Base-by-base conservation (phyloP, 2,888 invertebrate genomes). In the Aplocera efformata region DNA sequence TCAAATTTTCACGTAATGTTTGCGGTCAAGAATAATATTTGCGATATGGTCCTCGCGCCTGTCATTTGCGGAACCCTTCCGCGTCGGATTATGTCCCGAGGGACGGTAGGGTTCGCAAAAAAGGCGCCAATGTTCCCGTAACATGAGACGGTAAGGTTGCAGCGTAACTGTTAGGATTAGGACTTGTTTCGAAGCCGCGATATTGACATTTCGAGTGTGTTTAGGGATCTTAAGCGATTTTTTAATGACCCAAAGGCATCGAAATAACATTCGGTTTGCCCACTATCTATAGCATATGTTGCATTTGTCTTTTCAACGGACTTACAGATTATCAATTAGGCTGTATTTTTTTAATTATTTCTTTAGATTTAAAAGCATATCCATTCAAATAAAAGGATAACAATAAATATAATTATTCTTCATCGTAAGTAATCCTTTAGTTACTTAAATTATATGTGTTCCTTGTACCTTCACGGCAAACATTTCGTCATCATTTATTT, bases 21-120 rank as follows among this genome's bases (percentile, higher is more conserved):
- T 31, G 52, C 42, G 52, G 53, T 54, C 54, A 66, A 56, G 45
- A 60, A 59, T 56, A 61, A 60, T 59, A 60, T 64, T 67, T 57
- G 58, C 53, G 49, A 55, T 58, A 57, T 51, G 41, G 48, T 54
- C 58, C 21, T 54, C 76, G 72, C 78, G 80, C 79, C 81, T 73
- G 76, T 72, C 74, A 72, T 78, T 78, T 72, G 66, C 60, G 57
- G 56, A 79, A 77, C 80, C 81, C 80, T 81, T 81, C 81, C 81
- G 81, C 74, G 70, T 79, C 42, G 63, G 69, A 70, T 74, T 76
- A 72, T 50, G 59, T 67, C 68, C 64, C 56, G 11, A 28, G 54
- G 56, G 67, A 56, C 50, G 49, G 60, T 52, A 78, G 45, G 29
- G 72, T 56, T 36, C 41, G 59, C 67, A 76, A 62, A 70, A 63